Conservation (phyloP, 2,888 invertebrate species). For the Callyntrura sp. region DNA sequence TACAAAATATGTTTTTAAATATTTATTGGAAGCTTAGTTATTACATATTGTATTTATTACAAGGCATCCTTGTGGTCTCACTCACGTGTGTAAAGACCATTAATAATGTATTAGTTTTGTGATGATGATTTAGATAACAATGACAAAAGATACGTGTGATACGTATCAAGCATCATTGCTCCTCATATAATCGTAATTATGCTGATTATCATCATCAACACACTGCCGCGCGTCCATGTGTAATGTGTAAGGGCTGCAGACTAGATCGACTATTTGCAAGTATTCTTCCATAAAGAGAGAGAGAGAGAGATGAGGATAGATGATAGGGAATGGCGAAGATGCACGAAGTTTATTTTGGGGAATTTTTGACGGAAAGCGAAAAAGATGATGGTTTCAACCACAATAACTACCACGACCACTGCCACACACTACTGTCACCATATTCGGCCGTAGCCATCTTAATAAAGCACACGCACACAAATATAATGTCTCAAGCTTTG, state of each 20-base stretch:
- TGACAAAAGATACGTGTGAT: conserved; percentile 8
- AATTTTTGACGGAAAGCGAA: conserved; percentile 22
- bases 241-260: too few species aligned
- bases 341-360: not conserved
- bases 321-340: not conserved
- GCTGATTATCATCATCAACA: not conserved
- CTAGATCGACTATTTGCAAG: not conserved
- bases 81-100: conserved; percentile 6
- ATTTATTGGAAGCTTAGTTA: too few species aligned
- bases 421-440: not conserved
- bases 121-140: not conserved
- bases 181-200: conserved; percentile 2
- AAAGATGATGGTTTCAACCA: conserved; percentile 18
- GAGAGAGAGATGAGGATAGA: too few species aligned
- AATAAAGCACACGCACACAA: not conserved
- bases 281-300: conserved; percentile 5
- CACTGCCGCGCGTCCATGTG: too few species aligned
- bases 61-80: conserved; percentile 4
- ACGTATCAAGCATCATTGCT: not conserved
- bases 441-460: not conserved
- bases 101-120: conserved; percentile 8
- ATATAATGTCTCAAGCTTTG: not conserved
- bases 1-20: too few species aligned
- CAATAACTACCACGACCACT: too few species aligned
- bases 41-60: too few species aligned